Evolutionary conservation across 2,113 vertebrate species (phyloP).

Genomic region (Lathamus discolor): DNA sequence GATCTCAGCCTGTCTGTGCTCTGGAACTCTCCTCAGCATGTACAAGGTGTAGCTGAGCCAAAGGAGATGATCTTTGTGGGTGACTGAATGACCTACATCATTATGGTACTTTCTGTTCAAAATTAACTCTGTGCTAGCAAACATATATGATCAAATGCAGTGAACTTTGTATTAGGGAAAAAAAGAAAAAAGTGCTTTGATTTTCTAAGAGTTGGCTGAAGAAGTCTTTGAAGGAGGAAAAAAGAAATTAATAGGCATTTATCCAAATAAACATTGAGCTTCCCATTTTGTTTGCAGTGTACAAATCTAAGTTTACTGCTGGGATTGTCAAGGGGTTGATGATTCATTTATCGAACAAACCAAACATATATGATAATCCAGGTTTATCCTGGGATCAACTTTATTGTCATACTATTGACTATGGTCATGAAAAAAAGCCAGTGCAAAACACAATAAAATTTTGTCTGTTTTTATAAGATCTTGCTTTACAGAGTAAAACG

Average conservation of each 20-base stretch:
- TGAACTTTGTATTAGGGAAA: neutral
- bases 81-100: neutral
- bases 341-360: neutral
- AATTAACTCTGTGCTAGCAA: neutral
- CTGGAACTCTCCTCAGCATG: neutral
- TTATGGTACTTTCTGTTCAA: neutral
- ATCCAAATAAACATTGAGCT: neutral
- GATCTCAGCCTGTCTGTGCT: neutral
- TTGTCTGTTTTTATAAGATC: neutral
- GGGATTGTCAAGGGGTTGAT: neutral
- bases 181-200: neutral
- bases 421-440: fast-evolving
- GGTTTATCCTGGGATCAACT: slow-evolving; percentile 15
- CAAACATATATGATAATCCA: neutral
- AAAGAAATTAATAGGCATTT: neutral
- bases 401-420: neutral
- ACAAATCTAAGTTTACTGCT: neutral
- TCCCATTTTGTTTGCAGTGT: neutral
- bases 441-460: neutral
- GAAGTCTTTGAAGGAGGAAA: neutral
- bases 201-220: neutral
- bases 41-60: neutral
- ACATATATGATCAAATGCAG: neutral
- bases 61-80: neutral
- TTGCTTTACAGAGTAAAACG: neutral